phyloP scores from a whole-genome alignment of 2,797 vertebrate genomes.

The Tamandua tetradactyla region DNA sequence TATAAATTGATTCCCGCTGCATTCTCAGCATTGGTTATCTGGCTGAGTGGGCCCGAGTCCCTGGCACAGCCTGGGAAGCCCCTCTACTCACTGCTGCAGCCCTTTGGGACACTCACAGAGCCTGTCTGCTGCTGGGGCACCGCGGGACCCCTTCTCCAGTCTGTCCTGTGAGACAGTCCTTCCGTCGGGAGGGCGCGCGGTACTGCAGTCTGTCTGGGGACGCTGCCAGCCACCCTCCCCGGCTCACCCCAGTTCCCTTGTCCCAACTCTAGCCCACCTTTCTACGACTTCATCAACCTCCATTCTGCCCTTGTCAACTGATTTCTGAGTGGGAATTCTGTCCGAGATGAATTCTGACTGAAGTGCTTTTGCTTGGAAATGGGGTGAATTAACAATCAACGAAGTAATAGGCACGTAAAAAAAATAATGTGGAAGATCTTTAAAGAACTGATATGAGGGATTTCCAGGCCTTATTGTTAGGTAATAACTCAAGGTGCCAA shows the following conservation, averaged over 20 bases:
- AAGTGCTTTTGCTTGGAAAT: neutral
- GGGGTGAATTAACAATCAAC: neutral
- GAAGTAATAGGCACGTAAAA: neutral
- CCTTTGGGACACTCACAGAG: neutral
- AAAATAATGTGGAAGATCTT: neutral
- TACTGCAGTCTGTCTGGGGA: too few relatives aligned
- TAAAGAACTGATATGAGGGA: too few relatives aligned
- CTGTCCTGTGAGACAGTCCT: neutral
- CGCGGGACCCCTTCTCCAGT: neutral
- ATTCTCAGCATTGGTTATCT: rapidly evolving
- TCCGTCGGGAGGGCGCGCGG: too few relatives aligned
- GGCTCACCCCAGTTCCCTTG: neutral
- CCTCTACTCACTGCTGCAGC: neutral
- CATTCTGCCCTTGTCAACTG: neutral
- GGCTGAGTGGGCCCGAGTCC: rapidly evolving
- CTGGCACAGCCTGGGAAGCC: rapidly evolving
- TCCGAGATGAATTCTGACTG: rapidly evolving
- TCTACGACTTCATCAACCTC: rapidly evolving
- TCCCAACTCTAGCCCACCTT: neutral
- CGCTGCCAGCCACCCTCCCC: neutral
- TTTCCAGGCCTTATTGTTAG: neutral
- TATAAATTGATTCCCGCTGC: rapidly evolving
- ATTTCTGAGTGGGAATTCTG: too few relatives aligned
- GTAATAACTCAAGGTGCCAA: neutral
- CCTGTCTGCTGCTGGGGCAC: neutral